phyloP scores from a whole-genome alignment of 2,888 invertebrate genomes.

The Athripsodes cinereus region DNA sequence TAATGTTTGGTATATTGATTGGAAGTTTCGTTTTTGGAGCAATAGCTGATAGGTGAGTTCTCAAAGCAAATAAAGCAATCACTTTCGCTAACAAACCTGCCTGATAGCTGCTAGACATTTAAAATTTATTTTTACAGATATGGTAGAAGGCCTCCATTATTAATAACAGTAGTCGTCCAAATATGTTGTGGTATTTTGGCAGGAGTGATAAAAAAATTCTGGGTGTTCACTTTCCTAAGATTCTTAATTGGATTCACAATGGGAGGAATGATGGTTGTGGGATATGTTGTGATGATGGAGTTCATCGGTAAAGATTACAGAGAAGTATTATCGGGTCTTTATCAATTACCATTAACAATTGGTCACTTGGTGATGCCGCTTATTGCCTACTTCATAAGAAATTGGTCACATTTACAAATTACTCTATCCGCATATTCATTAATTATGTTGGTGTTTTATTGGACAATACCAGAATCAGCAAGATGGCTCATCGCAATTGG shows the following conservation, averaged over 20 bases:
- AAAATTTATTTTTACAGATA: too few relatives aligned
- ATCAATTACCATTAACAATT: conserved; percentile 64
- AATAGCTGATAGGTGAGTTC: conserved; percentile 61
- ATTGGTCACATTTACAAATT: conserved; percentile 35
- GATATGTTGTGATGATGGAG: conserved; percentile 60
- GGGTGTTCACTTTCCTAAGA: conserved; percentile 59
- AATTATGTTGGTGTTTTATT: conserved; percentile 64
- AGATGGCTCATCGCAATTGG: conserved; percentile 43
- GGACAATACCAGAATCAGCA: conserved; percentile 48
- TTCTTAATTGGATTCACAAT: conserved; percentile 68
- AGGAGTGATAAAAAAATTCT: conserved; percentile 56
- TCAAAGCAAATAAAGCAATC: too few relatives aligned
- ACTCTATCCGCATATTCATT: conserved; percentile 60
- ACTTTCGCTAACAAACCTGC: too few relatives aligned
- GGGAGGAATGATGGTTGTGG: conserved; percentile 72
- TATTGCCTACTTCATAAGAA: conserved; percentile 48
- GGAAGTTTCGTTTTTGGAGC: conserved; percentile 71
- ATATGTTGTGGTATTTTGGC: conserved; percentile 60
- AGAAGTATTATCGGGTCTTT: conserved; percentile 53
- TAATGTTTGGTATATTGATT: conserved; percentile 67
- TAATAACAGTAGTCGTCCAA: conserved; percentile 66
- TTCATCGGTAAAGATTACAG: conserved; percentile 54
- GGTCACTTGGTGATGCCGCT: conserved; percentile 54
- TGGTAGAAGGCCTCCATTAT: conserved; percentile 67
- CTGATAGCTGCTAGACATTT: too few relatives aligned